A percentile compares a stretch with the other conserved stretches of the same genome.
These are phyloP conservation scores for Isaurus tuberculatus DNA, from an alignment of 92 coral and sea anemone species.

Conservation along the genomic window DNA sequence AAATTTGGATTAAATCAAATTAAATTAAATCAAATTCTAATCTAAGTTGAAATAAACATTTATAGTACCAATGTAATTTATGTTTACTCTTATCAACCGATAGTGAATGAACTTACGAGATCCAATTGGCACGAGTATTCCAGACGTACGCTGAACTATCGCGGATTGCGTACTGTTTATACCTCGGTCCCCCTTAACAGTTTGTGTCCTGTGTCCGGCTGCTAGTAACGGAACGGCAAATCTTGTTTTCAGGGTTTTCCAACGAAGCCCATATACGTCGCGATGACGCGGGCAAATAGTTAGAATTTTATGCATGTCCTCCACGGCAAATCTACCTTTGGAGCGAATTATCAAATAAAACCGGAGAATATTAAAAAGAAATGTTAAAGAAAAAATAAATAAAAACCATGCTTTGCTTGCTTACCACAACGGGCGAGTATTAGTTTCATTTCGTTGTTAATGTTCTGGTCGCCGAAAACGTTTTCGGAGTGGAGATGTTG, in stretches of 20 bases:
- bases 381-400: slow-evolving; percentile 9
- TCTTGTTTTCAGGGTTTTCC: slow-evolving; percentile 31
- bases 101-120: slow-evolving; percentile 44
- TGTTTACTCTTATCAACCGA: slow-evolving; percentile 1
- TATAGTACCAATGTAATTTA: background rate
- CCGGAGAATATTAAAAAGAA: background rate
- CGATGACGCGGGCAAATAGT: background rate
- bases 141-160: slow-evolving; percentile 18
- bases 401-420: slow-evolving; percentile 13
- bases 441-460: slow-evolving; percentile 34
- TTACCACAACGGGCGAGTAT: slow-evolving; percentile 28
- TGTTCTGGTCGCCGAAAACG: slow-evolving; percentile 33
- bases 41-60: background rate
- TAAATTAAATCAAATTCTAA: slow-evolving; percentile 1
- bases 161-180: slow-evolving; percentile 50
- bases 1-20: no score
- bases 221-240: slow-evolving; percentile 24
- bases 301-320: slow-evolving; percentile 8
- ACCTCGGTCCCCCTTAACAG: slow-evolving; percentile 53
- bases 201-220: slow-evolving; percentile 51
- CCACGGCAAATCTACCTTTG: slow-evolving; percentile 36
- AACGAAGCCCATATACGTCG: slow-evolving; percentile 46
- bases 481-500: slow-evolving; percentile 37
- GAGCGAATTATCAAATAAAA: slow-evolving; percentile 5
- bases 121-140: slow-evolving; percentile 51